Percentiles rank a stretch among this genome's conserved stretches.
phyloP scores from a whole-genome alignment of 1,140 invertebrate species.

The Caenorhabditis brenneri region DNA sequence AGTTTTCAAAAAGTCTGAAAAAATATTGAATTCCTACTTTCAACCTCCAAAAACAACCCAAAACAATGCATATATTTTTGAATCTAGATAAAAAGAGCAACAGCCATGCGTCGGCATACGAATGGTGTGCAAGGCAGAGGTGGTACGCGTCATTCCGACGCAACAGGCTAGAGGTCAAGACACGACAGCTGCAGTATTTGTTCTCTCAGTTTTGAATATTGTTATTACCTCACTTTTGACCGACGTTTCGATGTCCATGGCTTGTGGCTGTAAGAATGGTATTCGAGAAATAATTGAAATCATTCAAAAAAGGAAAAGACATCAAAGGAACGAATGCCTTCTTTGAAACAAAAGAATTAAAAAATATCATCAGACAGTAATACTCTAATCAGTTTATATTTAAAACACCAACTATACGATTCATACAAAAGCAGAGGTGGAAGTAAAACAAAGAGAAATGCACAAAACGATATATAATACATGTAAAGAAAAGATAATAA shows the following conservation, averaged over 20 bases:
- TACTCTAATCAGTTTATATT: neutral
- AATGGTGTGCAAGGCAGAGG: too few relatives aligned
- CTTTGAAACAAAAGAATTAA: too few relatives aligned
- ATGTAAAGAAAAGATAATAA: neutral
- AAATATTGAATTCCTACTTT: too few relatives aligned
- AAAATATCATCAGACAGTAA: neutral
- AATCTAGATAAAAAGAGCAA: neutral
- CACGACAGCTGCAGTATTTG: too few relatives aligned
- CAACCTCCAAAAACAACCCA: too few relatives aligned
- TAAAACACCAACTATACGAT: constrained; percentile 25
- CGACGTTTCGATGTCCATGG: neutral
- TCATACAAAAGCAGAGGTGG: constrained; percentile 4
- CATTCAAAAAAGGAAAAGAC: neutral
- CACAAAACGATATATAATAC: constrained; percentile 18
- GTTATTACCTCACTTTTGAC: constrained; percentile 8
- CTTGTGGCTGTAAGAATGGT: neutral
- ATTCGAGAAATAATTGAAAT: neutral
- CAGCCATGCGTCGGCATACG: too few relatives aligned
- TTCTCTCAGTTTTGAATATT: too few relatives aligned
- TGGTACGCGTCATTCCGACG: too few relatives aligned
- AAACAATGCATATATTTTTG: too few relatives aligned
- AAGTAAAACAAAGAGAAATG: constrained; percentile 18
- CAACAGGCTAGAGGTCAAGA: too few relatives aligned
- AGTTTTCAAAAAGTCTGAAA: too few relatives aligned
- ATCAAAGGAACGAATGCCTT: neutral